Conservation (phyloP, 2,113 vertebrate genomes). For the Chloroceryle aenea region DNA sequence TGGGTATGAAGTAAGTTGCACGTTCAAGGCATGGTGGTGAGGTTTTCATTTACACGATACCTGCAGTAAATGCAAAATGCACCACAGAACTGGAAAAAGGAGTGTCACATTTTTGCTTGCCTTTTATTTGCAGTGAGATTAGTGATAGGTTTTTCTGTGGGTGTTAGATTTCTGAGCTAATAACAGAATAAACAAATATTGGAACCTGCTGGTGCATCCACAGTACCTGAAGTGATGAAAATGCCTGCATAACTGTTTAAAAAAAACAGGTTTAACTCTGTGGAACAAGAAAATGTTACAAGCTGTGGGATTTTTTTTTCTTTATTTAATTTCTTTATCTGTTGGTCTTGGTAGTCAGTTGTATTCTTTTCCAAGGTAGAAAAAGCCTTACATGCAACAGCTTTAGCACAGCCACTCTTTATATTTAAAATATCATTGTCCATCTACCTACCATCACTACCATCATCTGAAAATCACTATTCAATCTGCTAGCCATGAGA, state of each 20-base stretch:
- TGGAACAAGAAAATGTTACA: not conserved
- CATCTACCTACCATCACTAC: not conserved
- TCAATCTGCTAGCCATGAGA: not conserved
- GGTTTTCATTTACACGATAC: not conserved
- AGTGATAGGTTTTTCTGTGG: not conserved
- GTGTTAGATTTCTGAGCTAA: not conserved
- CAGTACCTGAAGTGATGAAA: not conserved
- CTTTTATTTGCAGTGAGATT: not conserved
- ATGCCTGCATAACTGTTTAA: not conserved
- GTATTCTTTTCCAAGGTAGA: not conserved
- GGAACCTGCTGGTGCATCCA: not conserved
- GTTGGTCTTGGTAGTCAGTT: not conserved
- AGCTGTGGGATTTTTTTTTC: not conserved
- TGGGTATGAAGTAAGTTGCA: not conserved
- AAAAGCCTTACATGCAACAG: rapidly evolving
- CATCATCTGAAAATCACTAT: not conserved
- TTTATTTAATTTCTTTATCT: not conserved
- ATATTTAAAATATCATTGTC: not conserved
- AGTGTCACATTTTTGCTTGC: not conserved
- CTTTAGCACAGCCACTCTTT: not conserved
- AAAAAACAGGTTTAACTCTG: not conserved
- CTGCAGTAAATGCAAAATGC: not conserved
- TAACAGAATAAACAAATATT: not conserved
- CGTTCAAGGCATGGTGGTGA: not conserved
- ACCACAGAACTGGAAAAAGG: not conserved